These are phyloP conservation scores for Protosalanx chinensis DNA, from an alignment of 2,797 vertebrate genomes.

Conservation along the genomic window DNA sequence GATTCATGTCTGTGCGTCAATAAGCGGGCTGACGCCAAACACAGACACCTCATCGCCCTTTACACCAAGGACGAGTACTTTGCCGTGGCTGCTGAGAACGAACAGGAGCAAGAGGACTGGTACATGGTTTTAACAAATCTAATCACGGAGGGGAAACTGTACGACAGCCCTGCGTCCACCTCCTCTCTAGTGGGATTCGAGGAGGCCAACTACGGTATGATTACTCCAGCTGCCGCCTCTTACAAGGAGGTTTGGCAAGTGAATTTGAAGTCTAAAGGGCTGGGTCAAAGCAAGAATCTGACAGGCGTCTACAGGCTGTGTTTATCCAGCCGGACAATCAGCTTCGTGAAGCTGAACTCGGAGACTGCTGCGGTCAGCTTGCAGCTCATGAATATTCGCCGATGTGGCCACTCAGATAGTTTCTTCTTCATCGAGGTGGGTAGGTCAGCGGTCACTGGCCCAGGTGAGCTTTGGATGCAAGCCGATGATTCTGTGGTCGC, in stretches of 20 bases:
- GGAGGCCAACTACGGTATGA: constrained; percentile 81
- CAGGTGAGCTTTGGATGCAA: constrained; percentile 99
- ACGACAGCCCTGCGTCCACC: constrained; percentile 72
- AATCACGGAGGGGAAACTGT: constrained; percentile 81
- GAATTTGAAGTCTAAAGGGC: constrained; percentile 89
- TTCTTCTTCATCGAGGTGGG: constrained; percentile 99
- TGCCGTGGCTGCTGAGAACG: constrained; percentile 92
- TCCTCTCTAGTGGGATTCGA: constrained; percentile 78
- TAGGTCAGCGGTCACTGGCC: constrained; percentile 90
- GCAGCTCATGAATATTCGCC: constrained; percentile 95
- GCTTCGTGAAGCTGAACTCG: constrained; percentile 92
- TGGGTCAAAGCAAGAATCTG: constrained; percentile 90
- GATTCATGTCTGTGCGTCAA: constrained; percentile 95
- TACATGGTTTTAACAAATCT: constrained; percentile 83
- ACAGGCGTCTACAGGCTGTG: constrained; percentile 92
- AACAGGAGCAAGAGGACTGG: constrained; percentile 95
- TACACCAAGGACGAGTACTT: constrained; percentile 98
- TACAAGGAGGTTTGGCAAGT: constrained; percentile 98
- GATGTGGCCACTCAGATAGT: constrained; percentile 96
- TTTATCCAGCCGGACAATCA: constrained; percentile 87
- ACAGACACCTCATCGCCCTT: constrained; percentile 96
- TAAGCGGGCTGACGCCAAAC: constrained; percentile 95
- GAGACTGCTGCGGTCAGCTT: constrained; percentile 88
- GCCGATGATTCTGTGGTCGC: constrained; percentile 95
- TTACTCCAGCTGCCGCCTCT: constrained; percentile 71